A percentile compares a stretch with the other conserved stretches of the same genome.
phyloP scores from a whole-genome alignment of 2,797 vertebrate species.

The Sciurus vulgaris region DNA sequence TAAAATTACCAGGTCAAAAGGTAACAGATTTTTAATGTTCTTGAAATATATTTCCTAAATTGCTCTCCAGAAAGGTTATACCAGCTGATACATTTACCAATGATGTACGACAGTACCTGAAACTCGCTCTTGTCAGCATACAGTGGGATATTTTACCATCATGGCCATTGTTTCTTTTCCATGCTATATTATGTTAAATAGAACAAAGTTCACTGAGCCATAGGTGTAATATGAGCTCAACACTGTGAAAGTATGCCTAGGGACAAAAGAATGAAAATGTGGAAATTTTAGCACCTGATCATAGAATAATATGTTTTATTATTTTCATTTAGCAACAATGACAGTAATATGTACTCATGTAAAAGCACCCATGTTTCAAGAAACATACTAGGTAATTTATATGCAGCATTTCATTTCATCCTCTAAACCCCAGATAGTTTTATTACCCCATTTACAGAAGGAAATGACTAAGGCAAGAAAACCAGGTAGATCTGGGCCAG shows the following conservation, averaged over 20 bases:
- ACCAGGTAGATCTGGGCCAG: not conserved
- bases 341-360: not conserved
- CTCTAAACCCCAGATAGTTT: constrained; percentile 8
- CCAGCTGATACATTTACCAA: not conserved
- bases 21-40: constrained; percentile 70
- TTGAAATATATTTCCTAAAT: constrained; percentile 76
- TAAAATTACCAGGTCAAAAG: constrained; percentile 74
- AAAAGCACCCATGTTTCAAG: constrained; percentile 18
- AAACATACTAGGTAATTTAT: not conserved
- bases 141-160: not conserved
- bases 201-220: not conserved
- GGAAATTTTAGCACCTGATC: not conserved
- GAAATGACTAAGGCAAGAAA: constrained; percentile 2
- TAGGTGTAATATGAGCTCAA: not conserved
- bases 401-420: not conserved
- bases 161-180: not conserved
- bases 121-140: not conserved
- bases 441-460: not conserved
- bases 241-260: not conserved
- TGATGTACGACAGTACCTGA: not conserved
- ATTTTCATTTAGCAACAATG: constrained; percentile 3
- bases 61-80: constrained; percentile 74
- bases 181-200: not conserved
- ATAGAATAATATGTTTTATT: not conserved
- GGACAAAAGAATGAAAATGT: constrained; percentile 9